These are phyloP conservation scores for Perca fluviatilis DNA, from an alignment of 2,113 vertebrate species.

Conservation along the genomic window DNA sequence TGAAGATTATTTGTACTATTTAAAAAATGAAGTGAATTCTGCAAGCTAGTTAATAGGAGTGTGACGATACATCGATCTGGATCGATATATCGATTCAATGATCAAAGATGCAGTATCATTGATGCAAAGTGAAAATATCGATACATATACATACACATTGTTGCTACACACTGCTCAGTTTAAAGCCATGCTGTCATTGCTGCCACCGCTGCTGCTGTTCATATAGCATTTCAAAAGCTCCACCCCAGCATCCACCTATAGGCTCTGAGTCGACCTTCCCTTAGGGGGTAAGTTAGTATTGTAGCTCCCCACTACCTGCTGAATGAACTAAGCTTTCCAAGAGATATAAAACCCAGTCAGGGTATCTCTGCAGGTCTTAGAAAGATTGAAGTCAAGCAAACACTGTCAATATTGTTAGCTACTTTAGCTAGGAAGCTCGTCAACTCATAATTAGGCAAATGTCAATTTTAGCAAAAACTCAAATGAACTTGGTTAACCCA, in stretches of 20 bases:
- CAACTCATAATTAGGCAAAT: too few species aligned
- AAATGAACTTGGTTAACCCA: too few species aligned
- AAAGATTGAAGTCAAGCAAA: not conserved
- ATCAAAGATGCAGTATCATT: too few species aligned
- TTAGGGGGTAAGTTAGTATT: not conserved
- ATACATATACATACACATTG: too few species aligned
- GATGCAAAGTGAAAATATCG: too few species aligned
- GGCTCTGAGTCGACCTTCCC: not conserved
- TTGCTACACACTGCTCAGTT: not conserved
- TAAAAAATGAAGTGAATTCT: not conserved
- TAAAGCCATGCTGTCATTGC: not conserved
- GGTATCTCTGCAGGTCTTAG: not conserved
- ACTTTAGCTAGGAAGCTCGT: too few species aligned
- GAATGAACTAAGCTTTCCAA: not conserved
- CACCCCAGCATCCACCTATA: conserved; percentile 21
- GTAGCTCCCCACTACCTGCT: not conserved
- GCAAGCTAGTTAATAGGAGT: not conserved
- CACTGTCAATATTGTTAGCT: too few species aligned
- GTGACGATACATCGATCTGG: too few species aligned
- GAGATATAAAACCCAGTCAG: not conserved
- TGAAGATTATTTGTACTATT: conserved; percentile 29
- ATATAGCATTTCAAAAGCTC: not conserved
- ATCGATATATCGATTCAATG: too few species aligned
- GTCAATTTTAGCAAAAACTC: too few species aligned
- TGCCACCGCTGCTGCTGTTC: not conserved